These are phyloP conservation scores for Pantelozetes paolii DNA, from an alignment of 2,888 invertebrate genomes.

Conservation along the genomic window DNA sequence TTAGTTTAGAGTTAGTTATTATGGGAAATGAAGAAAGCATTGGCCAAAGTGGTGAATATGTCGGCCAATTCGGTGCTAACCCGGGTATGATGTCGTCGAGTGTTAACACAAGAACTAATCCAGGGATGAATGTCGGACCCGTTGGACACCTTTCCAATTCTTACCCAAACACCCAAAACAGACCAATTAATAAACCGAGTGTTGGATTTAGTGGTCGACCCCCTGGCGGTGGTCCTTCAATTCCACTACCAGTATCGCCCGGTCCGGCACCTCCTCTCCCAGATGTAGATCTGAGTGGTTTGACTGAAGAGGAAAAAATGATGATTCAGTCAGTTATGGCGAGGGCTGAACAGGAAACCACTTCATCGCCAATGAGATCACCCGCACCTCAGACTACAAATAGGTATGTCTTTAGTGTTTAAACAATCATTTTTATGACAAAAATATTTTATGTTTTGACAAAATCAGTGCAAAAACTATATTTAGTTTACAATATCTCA, in stretches of 20 bases:
- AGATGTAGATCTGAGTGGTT: slow-evolving; percentile 59
- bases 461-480: no score
- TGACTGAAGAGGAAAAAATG: slow-evolving; percentile 61
- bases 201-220: background rate
- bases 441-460: no score
- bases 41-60: slow-evolving; percentile 24
- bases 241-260: background rate
- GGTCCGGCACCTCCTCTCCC: slow-evolving; percentile 48
- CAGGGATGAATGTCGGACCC: background rate
- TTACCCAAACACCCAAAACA: background rate
- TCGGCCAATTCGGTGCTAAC: slow-evolving; percentile 16
- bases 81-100: slow-evolving; percentile 7
- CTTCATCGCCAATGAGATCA: background rate
- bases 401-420: background rate
- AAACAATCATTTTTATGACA: background rate
- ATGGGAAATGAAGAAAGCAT: slow-evolving; percentile 30
- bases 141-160: slow-evolving; percentile 38
- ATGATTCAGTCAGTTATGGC: slow-evolving; percentile 63
- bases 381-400: background rate
- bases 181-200: slow-evolving; percentile 25
- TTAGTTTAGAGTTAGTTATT: slow-evolving; percentile 12
- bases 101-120: slow-evolving; percentile 6
- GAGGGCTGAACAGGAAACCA: slow-evolving; percentile 56
- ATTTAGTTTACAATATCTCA: no score
- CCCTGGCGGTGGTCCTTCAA: background rate